Conservation (phyloP, 2,888 invertebrate species). For the Pseudanteris insignis region DNA sequence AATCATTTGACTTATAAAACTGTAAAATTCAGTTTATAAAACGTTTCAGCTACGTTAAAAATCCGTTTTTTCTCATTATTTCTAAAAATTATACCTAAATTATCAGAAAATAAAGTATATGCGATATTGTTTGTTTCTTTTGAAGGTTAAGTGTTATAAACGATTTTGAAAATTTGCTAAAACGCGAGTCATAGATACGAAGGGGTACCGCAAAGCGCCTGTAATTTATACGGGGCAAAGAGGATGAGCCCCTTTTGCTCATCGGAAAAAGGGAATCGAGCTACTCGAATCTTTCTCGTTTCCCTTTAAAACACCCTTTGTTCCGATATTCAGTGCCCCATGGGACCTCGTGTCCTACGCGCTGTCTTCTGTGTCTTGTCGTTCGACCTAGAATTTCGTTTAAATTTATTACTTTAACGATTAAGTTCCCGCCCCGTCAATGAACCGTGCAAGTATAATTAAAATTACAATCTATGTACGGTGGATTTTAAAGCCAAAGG, state of each 20-base stretch:
- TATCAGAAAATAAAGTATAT: no score
- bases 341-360: conserved; percentile 52
- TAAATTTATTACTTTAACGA: conserved; percentile 29
- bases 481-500: background rate
- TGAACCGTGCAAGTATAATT: conserved; percentile 6
- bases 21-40: no score
- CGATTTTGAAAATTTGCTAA: no score
- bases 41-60: background rate
- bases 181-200: no score
- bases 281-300: conserved; percentile 50
- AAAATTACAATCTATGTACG: conserved; percentile 3
- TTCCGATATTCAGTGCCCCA: conserved; percentile 53
- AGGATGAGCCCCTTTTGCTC: conserved; percentile 54
- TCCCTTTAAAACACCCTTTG: conserved; percentile 59
- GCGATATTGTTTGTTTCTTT: no score
- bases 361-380: conserved; percentile 41
- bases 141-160: no score
- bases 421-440: conserved; percentile 9
- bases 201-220: conserved; percentile 45
- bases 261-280: conserved; percentile 50
- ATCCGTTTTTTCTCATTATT: background rate
- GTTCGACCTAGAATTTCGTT: conserved; percentile 21
- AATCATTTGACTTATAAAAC: no score
- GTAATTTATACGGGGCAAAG: conserved; percentile 51
- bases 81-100: no score